A percentile compares a stretch with the other conserved stretches of the same genome.
These are phyloP conservation scores for Andrena praecox DNA, from an alignment of 2,888 invertebrate genomes.

Conservation along the genomic window DNA sequence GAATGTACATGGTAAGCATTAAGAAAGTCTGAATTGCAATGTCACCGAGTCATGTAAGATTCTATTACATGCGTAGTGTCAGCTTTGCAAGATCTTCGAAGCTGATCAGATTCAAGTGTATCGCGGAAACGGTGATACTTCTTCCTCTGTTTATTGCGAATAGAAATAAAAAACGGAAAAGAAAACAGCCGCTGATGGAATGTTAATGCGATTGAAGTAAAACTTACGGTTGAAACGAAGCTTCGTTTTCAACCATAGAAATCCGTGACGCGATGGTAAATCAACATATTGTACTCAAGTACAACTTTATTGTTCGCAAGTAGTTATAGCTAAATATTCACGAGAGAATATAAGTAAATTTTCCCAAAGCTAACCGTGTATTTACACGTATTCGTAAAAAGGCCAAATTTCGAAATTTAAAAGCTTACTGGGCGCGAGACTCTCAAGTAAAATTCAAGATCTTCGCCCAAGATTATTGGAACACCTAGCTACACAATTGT, in stretches of 20 bases:
- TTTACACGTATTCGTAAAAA: not conserved
- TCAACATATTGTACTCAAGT: not conserved
- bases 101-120: not conserved
- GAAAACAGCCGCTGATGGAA: not conserved
- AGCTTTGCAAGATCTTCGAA: not conserved
- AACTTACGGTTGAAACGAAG: not conserved
- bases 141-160: no score
- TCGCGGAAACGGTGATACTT: not conserved
- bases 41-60: conserved; percentile 79
- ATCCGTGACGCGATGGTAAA: conserved; percentile 1
- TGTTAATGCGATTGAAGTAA: conserved; percentile 24
- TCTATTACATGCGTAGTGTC: conserved; percentile 1
- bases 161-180: not conserved
- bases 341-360: no score
- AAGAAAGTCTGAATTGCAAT: conserved; percentile 36
- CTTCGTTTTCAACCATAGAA: not conserved
- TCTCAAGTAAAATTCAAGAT: no score
- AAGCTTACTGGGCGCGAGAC: not conserved
- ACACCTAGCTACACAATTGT: no score
- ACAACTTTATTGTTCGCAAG: no score
- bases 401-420: not conserved
- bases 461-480: no score
- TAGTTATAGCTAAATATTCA: no score
- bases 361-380: no score
- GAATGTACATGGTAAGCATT: conserved; percentile 54